These are phyloP conservation scores for Odontesthes bonariensis DNA, from an alignment of 2,113 vertebrate genomes.

Conservation along the genomic window DNA sequence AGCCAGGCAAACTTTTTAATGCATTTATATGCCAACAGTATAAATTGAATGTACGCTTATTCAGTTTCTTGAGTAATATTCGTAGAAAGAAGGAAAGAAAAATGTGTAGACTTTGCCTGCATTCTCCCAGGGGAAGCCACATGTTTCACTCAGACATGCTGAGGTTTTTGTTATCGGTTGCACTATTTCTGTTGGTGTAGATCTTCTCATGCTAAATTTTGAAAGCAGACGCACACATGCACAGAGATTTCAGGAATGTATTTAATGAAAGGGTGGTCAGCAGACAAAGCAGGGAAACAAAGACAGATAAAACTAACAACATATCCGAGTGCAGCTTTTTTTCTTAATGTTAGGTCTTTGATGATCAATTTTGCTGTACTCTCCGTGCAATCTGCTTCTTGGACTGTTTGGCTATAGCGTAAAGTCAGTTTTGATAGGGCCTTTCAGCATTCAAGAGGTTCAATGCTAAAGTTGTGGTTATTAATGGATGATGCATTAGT, in stretches of 20 bases:
- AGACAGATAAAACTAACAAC: conserved; percentile 18
- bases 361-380: conserved; percentile 13
- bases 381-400: background rate
- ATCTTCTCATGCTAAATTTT: conserved; percentile 48
- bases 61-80: conserved; percentile 5
- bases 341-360: background rate
- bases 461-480: background rate
- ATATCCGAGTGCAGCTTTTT: conserved; percentile 21
- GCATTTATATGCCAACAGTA: background rate
- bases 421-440: background rate
- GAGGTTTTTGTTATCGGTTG: conserved; percentile 33
- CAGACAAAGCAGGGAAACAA: conserved; percentile 43
- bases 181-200: conserved; percentile 41
- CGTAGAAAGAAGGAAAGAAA: conserved; percentile 18
- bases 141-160: conserved; percentile 31
- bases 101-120: conserved; percentile 3
- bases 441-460: background rate
- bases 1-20: too few relatives aligned
- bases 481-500: background rate
- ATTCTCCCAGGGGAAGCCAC: conserved; percentile 8
- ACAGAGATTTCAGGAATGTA: conserved; percentile 64
- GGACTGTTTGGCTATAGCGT: background rate
- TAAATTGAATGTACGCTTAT: background rate
- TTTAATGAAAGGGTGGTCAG: conserved; percentile 68
- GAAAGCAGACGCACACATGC: conserved; percentile 2